phyloP scores from a whole-genome alignment of 2,113 vertebrate genomes.

The Anser brachyrhynchus region DNA sequence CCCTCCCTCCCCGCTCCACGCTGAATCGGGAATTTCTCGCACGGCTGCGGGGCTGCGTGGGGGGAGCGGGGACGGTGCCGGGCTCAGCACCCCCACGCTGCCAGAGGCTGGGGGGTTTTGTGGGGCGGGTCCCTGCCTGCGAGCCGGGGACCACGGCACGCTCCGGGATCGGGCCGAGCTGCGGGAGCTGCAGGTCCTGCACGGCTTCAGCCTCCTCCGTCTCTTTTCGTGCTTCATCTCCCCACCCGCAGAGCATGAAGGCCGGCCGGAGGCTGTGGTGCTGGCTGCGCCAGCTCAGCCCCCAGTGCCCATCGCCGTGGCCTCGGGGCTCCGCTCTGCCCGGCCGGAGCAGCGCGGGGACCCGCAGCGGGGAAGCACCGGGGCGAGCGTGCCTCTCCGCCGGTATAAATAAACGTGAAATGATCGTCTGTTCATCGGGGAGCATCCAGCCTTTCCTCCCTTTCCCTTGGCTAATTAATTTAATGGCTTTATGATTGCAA shows the following conservation, averaged over 20 bases:
- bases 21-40: background rate
- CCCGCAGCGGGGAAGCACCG: background rate
- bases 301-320: rapidly evolving
- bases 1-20: background rate
- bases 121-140: too few relatives aligned
- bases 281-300: rapidly evolving
- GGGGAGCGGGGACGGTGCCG: rapidly evolving
- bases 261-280: rapidly evolving
- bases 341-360: background rate
- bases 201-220: background rate
- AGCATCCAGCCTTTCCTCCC: background rate
- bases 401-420: background rate
- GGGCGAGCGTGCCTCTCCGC: background rate
- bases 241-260: rapidly evolving
- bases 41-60: background rate
- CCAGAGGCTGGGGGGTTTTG: too few relatives aligned
- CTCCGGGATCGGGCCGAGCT: rapidly evolving
- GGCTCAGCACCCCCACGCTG: background rate
- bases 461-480: slow-evolving; percentile 67
- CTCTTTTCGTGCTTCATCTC: background rate
- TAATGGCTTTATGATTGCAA: slow-evolving; percentile 69
- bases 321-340: rapidly evolving
- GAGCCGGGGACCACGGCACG: too few relatives aligned
- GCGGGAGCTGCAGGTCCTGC: background rate
- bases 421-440: background rate